phyloP scores from a whole-genome alignment of 2,888 invertebrate genomes.

The Plebejus argus region DNA sequence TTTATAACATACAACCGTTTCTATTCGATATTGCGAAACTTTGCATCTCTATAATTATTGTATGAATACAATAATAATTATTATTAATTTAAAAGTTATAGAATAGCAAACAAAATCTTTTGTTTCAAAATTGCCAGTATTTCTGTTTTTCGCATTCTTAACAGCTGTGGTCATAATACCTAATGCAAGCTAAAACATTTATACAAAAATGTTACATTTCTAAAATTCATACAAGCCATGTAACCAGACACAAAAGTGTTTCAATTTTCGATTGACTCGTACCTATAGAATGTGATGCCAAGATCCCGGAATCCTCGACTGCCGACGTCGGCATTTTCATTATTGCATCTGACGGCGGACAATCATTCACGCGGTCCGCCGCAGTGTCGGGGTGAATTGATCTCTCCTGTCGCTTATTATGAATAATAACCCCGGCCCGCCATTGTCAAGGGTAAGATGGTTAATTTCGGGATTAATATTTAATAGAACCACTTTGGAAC shows the following conservation, averaged over 20 bases:
- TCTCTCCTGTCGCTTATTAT: constrained; percentile 40
- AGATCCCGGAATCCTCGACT: not conserved
- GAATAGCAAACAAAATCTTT: no score
- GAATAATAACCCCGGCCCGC: constrained; percentile 39
- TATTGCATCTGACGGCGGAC: constrained; percentile 28
- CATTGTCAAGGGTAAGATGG: constrained; percentile 22
- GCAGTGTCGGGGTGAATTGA: constrained; percentile 41
- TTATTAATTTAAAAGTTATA: no score
- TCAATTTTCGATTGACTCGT: not conserved
- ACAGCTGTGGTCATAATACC: no score
- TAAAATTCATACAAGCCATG: not conserved
- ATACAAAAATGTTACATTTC: no score
- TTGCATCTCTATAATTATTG: no score
- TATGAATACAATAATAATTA: no score
- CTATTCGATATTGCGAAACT: no score
- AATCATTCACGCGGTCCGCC: constrained; percentile 43
- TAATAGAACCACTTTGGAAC: constrained; percentile 9
- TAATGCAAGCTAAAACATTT: no score
- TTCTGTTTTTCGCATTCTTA: no score
- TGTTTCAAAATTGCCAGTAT: no score
- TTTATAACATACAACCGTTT: no score
- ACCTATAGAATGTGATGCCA: not conserved
- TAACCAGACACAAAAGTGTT: not conserved
- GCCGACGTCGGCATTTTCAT: constrained; percentile 22
- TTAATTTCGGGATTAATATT: constrained; percentile 22